Base-by-base conservation (phyloP, 2,113 vertebrate species). In the Phycodurus eques region DNA sequence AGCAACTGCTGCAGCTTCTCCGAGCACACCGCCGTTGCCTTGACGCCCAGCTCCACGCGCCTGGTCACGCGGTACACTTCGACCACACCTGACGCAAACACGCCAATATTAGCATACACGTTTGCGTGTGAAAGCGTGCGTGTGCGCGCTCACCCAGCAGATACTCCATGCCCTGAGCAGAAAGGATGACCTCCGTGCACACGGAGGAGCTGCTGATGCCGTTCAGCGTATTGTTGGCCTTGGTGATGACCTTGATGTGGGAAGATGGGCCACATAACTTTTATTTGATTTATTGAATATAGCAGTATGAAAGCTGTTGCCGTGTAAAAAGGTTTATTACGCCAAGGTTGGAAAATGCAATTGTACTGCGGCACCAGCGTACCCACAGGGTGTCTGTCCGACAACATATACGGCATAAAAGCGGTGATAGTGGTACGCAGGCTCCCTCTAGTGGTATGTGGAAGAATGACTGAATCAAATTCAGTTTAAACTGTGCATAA, bases 171-270 rank as follows among this genome's bases (percentile, higher is more conserved):
- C 98, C 98, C 85, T 97, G 96, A 44, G 95, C 95, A 61, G 97
- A 99, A 85, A 98, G 97, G 91, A 99, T 99, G 75, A 99, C 98
- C 93, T 99, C 98, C 7, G 96, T 98, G 91, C 98, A 99, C 76
- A 99, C 96, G 0, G 94, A 92, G 22, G 97, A 99, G 86, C 97
- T 98, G 86, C 97, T 99, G 87, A 99, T 99, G 81, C 96, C 87
- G 74, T 99, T 99, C 85, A 99, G 93, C 77, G 95, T 98, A 82
- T 98, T 95, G 51, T 98, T 99, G 75, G 97, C 98, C 85, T 97
- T 98, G 90, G 92, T 96, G 91, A 99, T 98, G 83, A 99, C 94
- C 98, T 99, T 86, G 64, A 81, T 27, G 74, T 63, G 33, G 53
- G 67, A 47, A 49, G 54, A 82, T 51, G 74, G 49, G 35, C 10